Base-by-base conservation (phyloP, 2,888 invertebrate genomes). In the Agriopis marginaria region DNA sequence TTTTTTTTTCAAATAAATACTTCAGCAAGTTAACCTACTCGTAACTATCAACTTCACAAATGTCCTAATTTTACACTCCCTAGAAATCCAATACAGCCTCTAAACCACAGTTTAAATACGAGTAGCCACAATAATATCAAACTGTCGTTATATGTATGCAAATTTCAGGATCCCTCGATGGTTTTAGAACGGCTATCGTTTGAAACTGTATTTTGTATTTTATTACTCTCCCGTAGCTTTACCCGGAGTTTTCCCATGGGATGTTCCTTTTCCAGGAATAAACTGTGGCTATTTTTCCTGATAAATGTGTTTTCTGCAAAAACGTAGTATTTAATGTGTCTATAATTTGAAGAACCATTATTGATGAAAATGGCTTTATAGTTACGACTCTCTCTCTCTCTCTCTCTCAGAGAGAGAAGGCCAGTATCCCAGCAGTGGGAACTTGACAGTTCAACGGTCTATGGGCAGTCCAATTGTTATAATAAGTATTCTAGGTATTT, bases 61-160 rank as follows among this genome's bases (percentile, higher is more conserved):
- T 47, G 47, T 11, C n/a, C 11, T 23, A 11, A 11, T 11, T 32
- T 32, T 32, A 47, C 7, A 47, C 14, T 50, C 8, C 12, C 12
- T 9, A 17, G 7, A 51, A 12, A 49, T 14, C 49, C 8, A 14
- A 39, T 14, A 32, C 39, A 39, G 7, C n/a, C 3, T n/a, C 40
- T 0, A 3, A 8, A 8, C 12, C 40, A 39, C 39, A 23, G 17
- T 11, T 17, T 42, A 56, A 56, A 17, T 12, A 17, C 44, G 44
- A 56, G 17, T 44, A 12, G 23, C 44, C 42, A 11, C 40, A 56
- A 23, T 56, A 56, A 56, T 54, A 40, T 40, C 42, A 42, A 45
- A 23, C 45, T 60, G 39, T 60, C 9, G 53, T 61, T 61, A 69
- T 66, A 50, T n/a, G 14, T 50, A 60, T 60, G 60, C n/a, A 11